Evolutionary conservation across 2,888 invertebrate genomes (phyloP), one percentile per base, ranked within the genome.

Genomic region (Corbicula japonica): DNA sequence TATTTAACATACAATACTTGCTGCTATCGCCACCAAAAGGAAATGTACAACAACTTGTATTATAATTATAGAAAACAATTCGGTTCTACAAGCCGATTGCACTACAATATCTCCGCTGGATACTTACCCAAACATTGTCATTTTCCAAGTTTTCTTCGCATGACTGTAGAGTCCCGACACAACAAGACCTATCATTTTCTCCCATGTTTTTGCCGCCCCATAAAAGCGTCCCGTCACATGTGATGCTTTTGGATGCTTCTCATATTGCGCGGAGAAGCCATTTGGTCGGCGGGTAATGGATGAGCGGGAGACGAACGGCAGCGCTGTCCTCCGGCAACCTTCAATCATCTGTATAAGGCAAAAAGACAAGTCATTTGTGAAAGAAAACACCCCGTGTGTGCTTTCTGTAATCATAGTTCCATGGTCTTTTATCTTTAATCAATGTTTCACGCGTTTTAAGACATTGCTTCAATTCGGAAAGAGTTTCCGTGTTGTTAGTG

Each of bases 371-470:
- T 54, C 66, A 76, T 76, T 76, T 76, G 66, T 63, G 76, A 76
- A 72, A 65, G 75, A 75, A 80, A 72, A 70, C 80, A 75, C 80
- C 80, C 75, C 28, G 52, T 66, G 75, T 75, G 75, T 68, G 71
- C 52, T 66, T 61, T 44, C 72, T 46, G 56, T 71, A 75, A 76
- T 75, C 75, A 76, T 46, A 52, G 66, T 63, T 69, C 63, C 71
- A 63, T 68, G 75, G 72, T 52, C 80, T 76, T 76, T 76, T 80
- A 80, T 80, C 66, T 80, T 62, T 68, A 80, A 80, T 80, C 75
- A 72, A 80, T 80, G 72, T 52, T 56, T 76, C 75, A 75, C 66
- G 66, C n/a, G 62, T 26, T 76, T 77, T 54, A 63, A 72, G 56
- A 34, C 72, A 30, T 15, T 54, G 50, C 35, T 21, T 41, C 54